phyloP scores from a whole-genome alignment of 1,140 invertebrate species.

The Aphaenogaster floridana region DNA sequence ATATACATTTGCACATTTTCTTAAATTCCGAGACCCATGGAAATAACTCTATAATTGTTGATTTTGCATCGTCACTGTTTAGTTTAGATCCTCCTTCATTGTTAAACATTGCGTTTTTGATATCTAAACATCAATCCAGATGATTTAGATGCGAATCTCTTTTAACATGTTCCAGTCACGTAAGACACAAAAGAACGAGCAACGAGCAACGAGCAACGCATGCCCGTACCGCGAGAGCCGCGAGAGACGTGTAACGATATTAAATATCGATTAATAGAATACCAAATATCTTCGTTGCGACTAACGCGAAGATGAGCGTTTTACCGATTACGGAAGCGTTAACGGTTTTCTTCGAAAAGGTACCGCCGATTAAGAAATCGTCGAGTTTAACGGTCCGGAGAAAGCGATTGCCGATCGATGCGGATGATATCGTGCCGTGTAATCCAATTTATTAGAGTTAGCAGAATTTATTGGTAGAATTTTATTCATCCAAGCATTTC shows the following conservation, averaged over 20 bases:
- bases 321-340: neutral
- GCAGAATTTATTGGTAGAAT: neutral
- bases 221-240: neutral
- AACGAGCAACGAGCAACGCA: neutral
- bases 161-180: neutral
- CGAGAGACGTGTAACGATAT: neutral
- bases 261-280: constrained; percentile 1
- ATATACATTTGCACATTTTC: constrained; percentile 72
- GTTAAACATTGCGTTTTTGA: constrained; percentile 65
- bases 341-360: neutral
- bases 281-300: neutral
- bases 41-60: constrained; percentile 75
- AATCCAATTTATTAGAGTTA: neutral
- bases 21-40: constrained; percentile 79
- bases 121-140: constrained; percentile 69
- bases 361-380: neutral
- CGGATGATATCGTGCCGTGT: neutral
- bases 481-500: neutral
- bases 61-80: constrained; percentile 72
- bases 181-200: neutral
- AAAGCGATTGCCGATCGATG: neutral
- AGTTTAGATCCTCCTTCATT: constrained; percentile 53
- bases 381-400: neutral
- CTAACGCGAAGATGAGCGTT: neutral
- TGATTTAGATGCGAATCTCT: neutral